Percentiles rank a stretch among this genome's conserved stretches.
These are phyloP conservation scores for Pygoscelis adeliae DNA, from an alignment of 2,113 vertebrate species.

Conservation along the genomic window DNA sequence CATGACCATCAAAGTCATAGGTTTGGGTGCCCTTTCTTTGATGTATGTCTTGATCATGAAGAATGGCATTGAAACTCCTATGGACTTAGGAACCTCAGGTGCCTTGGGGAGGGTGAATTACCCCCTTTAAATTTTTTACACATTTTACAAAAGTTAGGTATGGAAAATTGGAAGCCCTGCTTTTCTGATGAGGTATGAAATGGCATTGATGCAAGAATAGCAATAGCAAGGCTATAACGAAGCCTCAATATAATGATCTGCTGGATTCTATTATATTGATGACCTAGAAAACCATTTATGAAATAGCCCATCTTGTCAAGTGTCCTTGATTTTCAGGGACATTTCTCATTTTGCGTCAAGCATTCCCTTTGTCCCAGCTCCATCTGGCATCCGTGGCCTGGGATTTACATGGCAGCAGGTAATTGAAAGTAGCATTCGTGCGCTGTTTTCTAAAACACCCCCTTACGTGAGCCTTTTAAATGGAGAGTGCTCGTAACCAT, in stretches of 20 bases:
- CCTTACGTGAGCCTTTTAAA: background rate
- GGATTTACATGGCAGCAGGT: slow-evolving; percentile 11
- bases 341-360: background rate
- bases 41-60: background rate
- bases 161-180: background rate
- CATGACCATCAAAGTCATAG: background rate
- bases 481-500: background rate
- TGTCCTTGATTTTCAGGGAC: slow-evolving; percentile 37
- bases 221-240: background rate
- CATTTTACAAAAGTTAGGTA: background rate
- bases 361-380: background rate
- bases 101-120: background rate
- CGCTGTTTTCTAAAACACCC: background rate
- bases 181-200: background rate
- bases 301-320: background rate
- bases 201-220: background rate
- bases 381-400: background rate
- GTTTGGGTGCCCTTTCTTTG: background rate
- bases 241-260: background rate
- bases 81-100: background rate
- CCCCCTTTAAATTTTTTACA: background rate
- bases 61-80: background rate
- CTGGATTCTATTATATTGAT: background rate
- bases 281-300: background rate
- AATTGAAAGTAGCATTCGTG: background rate